These are phyloP conservation scores for Philypnodon macrostomus DNA, from an alignment of 2,797 vertebrate species.

Conservation along the genomic window DNA sequence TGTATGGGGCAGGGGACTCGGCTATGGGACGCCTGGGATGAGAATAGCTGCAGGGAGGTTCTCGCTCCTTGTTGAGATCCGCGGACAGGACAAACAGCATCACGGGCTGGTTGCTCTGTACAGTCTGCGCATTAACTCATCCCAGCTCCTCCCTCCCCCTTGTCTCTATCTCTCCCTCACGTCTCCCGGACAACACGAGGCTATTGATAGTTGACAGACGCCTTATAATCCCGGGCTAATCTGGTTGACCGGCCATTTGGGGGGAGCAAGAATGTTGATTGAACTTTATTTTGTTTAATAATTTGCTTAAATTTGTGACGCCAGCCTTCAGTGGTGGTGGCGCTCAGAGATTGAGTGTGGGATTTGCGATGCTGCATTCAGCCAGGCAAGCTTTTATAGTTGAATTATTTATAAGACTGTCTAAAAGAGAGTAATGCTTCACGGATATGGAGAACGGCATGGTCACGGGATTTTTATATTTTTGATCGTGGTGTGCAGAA, in stretches of 20 bases:
- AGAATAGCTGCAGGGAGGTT: slow-evolving; percentile 23
- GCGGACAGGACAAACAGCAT: slow-evolving; percentile 60
- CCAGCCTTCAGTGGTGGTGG: slow-evolving; percentile 30
- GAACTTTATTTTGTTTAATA: slow-evolving; percentile 64
- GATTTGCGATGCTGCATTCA: slow-evolving; percentile 42
- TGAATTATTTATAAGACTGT: slow-evolving; percentile 79
- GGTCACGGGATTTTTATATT: slow-evolving; percentile 8
- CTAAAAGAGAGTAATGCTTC: slow-evolving; percentile 51
- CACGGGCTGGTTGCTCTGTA: slow-evolving; percentile 41
- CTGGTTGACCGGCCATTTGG: slow-evolving; percentile 43
- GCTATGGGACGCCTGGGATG: slow-evolving; percentile 24
- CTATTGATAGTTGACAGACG: slow-evolving; percentile 75
- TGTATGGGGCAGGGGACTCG: not conserved
- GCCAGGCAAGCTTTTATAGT: slow-evolving; percentile 67
- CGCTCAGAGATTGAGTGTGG: slow-evolving; percentile 3
- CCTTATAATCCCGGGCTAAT: slow-evolving; percentile 64
- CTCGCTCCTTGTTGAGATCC: slow-evolving; percentile 35
- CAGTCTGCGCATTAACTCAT: slow-evolving; percentile 51
- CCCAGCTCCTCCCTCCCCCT: slow-evolving; percentile 6
- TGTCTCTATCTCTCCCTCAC: not conserved
- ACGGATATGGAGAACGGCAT: slow-evolving; percentile 36
- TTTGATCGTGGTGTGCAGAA: slow-evolving; percentile 15
- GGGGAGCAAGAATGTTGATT: slow-evolving; percentile 60
- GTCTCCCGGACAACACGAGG: slow-evolving; percentile 42
- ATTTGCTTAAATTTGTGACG: slow-evolving; percentile 59